These are phyloP conservation scores for Canis aureus DNA, from an alignment of 2,113 vertebrate species.

Conservation along the genomic window DNA sequence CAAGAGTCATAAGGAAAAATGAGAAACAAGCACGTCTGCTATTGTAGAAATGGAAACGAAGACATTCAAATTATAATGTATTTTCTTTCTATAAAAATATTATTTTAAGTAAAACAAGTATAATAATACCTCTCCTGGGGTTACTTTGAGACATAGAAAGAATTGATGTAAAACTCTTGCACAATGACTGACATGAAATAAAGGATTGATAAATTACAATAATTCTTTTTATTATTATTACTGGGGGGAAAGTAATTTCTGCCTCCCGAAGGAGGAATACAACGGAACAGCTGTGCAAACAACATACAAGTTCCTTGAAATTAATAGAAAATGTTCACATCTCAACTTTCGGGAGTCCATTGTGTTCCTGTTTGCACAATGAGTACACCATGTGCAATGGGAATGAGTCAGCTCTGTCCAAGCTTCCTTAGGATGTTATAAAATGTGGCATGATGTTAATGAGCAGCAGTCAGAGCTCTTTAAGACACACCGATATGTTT, in stretches of 20 bases:
- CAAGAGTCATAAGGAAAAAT: not conserved
- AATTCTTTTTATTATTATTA: slow-evolving; percentile 48
- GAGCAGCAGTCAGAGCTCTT: slow-evolving; percentile 19
- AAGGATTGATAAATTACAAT: slow-evolving; percentile 10
- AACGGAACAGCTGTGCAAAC: slow-evolving; percentile 74
- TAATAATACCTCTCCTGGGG: not conserved
- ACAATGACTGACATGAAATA: slow-evolving; percentile 49
- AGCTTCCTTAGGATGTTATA: slow-evolving; percentile 5
- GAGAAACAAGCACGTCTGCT: not conserved
- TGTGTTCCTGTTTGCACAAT: slow-evolving; percentile 72
- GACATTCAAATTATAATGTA: not conserved
- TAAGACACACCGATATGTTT: slow-evolving; percentile 5
- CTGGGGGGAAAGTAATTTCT: slow-evolving; percentile 48
- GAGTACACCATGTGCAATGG: slow-evolving; percentile 38
- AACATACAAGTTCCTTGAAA: slow-evolving; percentile 57
- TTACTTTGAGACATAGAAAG: slow-evolving; percentile 41
- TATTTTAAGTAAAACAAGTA: not conserved
- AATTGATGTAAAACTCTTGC: not conserved
- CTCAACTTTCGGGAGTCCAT: slow-evolving; percentile 52
- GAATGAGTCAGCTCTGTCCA: slow-evolving; percentile 66
- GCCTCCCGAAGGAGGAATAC: not conserved
- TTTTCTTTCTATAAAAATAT: not conserved
- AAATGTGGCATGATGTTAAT: slow-evolving; percentile 39
- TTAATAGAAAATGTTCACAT: slow-evolving; percentile 54
- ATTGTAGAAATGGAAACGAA: not conserved